phyloP scores from a whole-genome alignment of 2,888 invertebrate species.

The Odontocerum albicorne region DNA sequence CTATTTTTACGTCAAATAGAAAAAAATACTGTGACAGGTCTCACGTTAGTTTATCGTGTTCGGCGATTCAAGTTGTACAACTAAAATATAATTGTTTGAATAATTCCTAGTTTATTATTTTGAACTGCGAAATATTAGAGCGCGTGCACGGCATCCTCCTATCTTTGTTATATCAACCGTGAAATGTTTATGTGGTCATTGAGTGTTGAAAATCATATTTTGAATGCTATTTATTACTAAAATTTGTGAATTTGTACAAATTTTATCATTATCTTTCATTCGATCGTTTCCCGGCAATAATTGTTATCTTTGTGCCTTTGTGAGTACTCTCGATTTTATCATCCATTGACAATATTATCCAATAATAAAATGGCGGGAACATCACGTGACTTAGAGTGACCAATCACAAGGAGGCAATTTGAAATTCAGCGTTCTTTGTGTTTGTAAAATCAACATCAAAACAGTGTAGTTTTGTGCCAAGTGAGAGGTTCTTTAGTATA shows the following conservation, averaged over 20 bases:
- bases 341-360: conserved; percentile 42
- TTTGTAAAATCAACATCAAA: conserved; percentile 49
- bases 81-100: no score
- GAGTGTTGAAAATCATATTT: no score
- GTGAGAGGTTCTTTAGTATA: conserved; percentile 54
- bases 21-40: neutral
- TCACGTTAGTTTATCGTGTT: neutral
- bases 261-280: no score
- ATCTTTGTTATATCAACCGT: no score
- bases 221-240: no score
- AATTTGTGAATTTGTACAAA: no score
- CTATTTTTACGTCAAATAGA: conserved; percentile 35
- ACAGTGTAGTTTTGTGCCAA: conserved; percentile 55
- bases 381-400: conserved; percentile 55
- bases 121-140: no score
- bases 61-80: no score
- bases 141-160: no score
- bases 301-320: conserved; percentile 8
- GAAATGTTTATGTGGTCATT: no score
- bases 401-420: conserved; percentile 46
- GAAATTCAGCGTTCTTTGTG: conserved; percentile 54
- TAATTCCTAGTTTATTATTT: no score
- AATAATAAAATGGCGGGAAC: conserved; percentile 46
- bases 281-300: conserved; percentile 18
- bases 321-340: conserved; percentile 40